Evolutionary conservation across 2,888 invertebrate species (phyloP).

Genomic region (Spisula subtruncata): DNA sequence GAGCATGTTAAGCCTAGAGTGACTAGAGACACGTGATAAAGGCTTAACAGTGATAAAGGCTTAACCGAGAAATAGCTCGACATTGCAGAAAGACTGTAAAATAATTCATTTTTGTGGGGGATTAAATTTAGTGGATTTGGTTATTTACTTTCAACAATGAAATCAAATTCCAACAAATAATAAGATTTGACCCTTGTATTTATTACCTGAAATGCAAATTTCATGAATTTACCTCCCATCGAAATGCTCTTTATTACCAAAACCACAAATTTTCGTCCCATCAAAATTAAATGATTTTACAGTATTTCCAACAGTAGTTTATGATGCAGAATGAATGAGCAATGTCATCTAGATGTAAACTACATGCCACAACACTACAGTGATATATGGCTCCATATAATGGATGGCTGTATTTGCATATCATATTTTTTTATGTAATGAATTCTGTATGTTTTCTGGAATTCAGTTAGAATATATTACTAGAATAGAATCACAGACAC

Average conservation of each 20-base stretch:
- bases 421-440: neutral
- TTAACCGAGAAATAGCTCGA: neutral
- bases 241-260: too few species aligned
- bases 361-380: neutral
- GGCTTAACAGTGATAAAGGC: neutral
- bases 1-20: neutral
- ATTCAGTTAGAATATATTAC: neutral
- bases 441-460: neutral
- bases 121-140: too few species aligned
- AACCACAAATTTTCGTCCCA: too few species aligned
- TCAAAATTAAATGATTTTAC: too few species aligned
- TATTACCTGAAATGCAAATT: too few species aligned
- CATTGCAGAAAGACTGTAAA: neutral
- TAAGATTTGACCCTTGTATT: too few species aligned
- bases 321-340: neutral
- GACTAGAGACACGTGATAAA: neutral
- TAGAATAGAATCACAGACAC: neutral
- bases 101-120: too few species aligned
- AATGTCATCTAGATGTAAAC: neutral
- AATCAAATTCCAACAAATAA: too few species aligned
- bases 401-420: slow-evolving; percentile 1
- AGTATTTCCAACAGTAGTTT: neutral
- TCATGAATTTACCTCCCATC: too few species aligned
- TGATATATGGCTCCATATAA: slow-evolving; percentile 3
- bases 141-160: too few species aligned